Conservation (phyloP, 2,888 invertebrate genomes). For the Celastrina argiolus region DNA sequence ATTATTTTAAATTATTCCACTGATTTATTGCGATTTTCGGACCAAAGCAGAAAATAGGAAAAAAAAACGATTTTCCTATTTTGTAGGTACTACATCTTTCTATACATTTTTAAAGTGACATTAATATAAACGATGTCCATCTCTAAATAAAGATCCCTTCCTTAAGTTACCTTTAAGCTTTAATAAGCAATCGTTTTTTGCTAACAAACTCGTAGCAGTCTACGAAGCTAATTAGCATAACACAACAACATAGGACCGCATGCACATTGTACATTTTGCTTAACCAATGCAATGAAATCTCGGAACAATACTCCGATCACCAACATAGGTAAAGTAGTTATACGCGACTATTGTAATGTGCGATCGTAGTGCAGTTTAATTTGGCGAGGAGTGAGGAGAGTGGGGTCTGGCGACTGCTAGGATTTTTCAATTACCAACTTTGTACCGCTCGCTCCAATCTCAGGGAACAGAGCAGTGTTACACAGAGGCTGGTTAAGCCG, state of each 20-base stretch:
- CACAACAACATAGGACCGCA: no score
- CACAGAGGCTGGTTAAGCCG: conserved; percentile 30
- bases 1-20: conserved; percentile 33
- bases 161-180: no score
- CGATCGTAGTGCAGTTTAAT: conserved; percentile 43
- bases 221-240: no score
- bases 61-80: no score
- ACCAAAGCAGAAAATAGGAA: neutral
- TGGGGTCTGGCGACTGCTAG: conserved; percentile 46
- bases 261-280: neutral
- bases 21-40: neutral
- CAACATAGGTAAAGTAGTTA: conserved; percentile 20
- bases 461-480: conserved; percentile 36
- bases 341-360: conserved; percentile 32
- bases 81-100: no score
- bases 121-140: no score
- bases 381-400: conserved; percentile 34
- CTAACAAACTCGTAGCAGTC: no score
- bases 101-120: no score
- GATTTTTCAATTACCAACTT: conserved; percentile 76
- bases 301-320: neutral
- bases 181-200: no score
- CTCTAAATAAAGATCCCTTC: no score
- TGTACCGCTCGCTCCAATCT: conserved; percentile 67
- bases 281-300: neutral